Percentiles rank a stretch among this genome's conserved stretches.
Conservation (phyloP, 2,888 invertebrate species). For the Sipunculus nudus region DNA sequence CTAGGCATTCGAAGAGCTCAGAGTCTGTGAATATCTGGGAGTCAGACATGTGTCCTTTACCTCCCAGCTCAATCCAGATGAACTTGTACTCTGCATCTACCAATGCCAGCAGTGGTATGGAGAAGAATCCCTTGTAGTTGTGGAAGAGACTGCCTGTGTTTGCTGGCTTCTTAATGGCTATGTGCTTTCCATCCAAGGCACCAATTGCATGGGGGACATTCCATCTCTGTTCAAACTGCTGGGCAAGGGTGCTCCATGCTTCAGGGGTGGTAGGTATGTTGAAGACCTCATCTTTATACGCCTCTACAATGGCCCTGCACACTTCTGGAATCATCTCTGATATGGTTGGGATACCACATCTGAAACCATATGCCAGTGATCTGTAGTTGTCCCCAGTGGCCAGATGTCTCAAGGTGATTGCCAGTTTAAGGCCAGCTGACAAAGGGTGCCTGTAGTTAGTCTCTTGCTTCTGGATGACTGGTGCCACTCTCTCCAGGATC, state of each 20-base stretch:
- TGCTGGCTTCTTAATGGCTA: slow-evolving; percentile 1
- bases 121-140: slow-evolving; percentile 8
- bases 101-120: not conserved
- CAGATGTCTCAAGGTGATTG: no score
- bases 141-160: not conserved
- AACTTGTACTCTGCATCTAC: not conserved
- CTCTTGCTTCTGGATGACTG: no score
- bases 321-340: not conserved
- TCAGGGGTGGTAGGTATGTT: not conserved
- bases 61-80: not conserved
- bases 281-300: no score
- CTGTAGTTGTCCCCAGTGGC: no score
- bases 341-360: not conserved
- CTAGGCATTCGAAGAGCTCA: slow-evolving; percentile 26
- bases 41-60: not conserved
- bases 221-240: not conserved
- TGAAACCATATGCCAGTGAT: no score
- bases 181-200: not conserved
- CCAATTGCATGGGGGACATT: not conserved
- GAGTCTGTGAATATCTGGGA: slow-evolving; percentile 7
- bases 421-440: not conserved
- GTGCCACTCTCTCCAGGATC: not conserved
- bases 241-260: not conserved
- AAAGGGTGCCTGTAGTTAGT: not conserved
- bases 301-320: not conserved